Base-by-base conservation (phyloP, 2,797 vertebrate genomes). In the Sebastes cheni region DNA sequence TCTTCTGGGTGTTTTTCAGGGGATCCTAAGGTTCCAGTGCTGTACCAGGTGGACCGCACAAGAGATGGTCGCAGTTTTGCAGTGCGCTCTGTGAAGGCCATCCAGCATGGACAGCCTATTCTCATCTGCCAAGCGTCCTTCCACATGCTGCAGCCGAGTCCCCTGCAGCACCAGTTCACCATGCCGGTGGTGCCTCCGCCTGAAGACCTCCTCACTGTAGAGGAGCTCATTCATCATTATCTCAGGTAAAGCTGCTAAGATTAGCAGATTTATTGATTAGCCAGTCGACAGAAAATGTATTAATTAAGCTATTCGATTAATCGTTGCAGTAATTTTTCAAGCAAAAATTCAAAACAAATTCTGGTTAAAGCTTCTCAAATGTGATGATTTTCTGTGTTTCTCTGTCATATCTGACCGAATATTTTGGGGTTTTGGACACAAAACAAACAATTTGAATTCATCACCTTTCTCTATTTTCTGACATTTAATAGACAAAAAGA, bases 81-180 rank as follows among this genome's bases (percentile, higher is more conserved):
- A 0, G 97, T 98, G 9, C 97, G 98, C 3, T 97, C 96, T 0
- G 97, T 99, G 69, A 98, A 97, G 89, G 98, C 98, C 6, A 88
- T 99, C 75, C 98, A 99, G 89, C 96, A 97, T 0, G 97, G 97
- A 27, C 89, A 97, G 69, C 95, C 98, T 0, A 99, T 99, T 79
- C 93, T 99, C 61, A 98, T 94, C 90, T 98, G 95, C 86, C 98
- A 98, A 85, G 97, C 96, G 0, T 99, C 98, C 70, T 99, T 99
- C 90, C 98, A 99, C 67, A 86, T 79, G 84, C 75, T 61, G n/a
- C 97, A 99, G 94, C 89, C 86, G 4, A 99, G 97, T 83, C 97
- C 97, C 0, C 6, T 98, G 54, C 90, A 96, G 90, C 97, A 99
- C 86, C 98, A 99, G 94, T 97, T 97, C 92, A 94, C 93, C 86